Conservation (phyloP, 2,113 vertebrate species). For the Orthochromis indermauri region DNA sequence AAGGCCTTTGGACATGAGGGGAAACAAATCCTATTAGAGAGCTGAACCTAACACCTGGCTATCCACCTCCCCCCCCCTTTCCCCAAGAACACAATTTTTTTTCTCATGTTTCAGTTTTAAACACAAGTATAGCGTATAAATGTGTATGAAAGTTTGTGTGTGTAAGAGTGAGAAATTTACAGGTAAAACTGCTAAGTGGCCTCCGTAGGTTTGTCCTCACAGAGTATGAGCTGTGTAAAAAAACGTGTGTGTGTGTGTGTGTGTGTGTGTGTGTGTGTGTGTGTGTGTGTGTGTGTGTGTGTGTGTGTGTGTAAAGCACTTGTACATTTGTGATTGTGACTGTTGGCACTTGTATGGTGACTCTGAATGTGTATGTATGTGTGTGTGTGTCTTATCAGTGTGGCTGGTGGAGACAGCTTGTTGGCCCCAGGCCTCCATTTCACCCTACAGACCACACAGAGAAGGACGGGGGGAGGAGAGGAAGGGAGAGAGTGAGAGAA, state of each 20-base stretch:
- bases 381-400: conserved; percentile 51
- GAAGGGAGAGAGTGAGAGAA: not conserved
- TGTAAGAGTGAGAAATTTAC: not conserved
- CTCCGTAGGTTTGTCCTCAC: not conserved
- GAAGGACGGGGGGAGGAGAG: not conserved
- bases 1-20: conserved; percentile 28
- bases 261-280: not conserved
- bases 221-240: not conserved
- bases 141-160: not conserved
- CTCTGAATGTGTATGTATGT: not conserved
- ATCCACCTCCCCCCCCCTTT: not conserved
- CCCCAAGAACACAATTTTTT: not conserved
- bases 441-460: conserved; percentile 50
- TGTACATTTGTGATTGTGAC: conserved; percentile 10
- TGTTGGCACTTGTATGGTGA: conserved; percentile 13
- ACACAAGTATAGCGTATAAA: not conserved
- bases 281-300: not conserved
- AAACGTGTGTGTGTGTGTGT: not conserved
- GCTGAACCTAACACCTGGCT: conserved; percentile 33
- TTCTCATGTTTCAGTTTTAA: not conserved
- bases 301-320: not conserved
- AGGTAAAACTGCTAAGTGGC: conserved; percentile 4
- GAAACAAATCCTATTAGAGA: conserved; percentile 46
- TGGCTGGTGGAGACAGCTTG: conserved; percentile 55
- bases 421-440: conserved; percentile 56